These are phyloP conservation scores for Dendrolimus pini DNA, from an alignment of 2,888 invertebrate species.

Conservation along the genomic window DNA sequence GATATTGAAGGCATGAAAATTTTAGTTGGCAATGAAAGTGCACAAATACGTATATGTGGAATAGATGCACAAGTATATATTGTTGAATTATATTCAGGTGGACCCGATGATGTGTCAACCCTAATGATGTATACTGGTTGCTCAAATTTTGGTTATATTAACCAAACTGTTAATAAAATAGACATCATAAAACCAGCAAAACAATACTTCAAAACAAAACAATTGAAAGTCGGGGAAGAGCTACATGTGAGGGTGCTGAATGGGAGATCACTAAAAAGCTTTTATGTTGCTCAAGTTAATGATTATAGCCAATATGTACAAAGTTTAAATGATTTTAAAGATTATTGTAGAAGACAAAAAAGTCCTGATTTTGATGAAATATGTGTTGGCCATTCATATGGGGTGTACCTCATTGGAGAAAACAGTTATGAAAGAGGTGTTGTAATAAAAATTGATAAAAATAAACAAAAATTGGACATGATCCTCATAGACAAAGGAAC, in stretches of 20 bases:
- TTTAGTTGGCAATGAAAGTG: background rate
- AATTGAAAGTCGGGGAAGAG: background rate
- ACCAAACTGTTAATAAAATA: background rate
- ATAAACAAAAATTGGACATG: background rate
- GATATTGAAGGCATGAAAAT: background rate
- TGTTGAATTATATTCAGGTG: background rate
- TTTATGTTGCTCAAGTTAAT: conserved; percentile 1
- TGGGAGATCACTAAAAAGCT: background rate
- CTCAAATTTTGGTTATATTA: background rate
- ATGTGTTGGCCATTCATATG: background rate
- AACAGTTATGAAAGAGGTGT: background rate
- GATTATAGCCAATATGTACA: background rate
- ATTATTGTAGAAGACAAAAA: background rate
- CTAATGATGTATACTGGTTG: background rate
- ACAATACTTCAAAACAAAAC: background rate
- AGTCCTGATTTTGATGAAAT: background rate
- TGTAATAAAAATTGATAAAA: background rate
- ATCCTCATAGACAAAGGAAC: background rate
- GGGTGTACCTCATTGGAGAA: background rate
- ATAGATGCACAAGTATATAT: background rate
- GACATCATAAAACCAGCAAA: background rate
- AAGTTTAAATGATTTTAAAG: background rate
- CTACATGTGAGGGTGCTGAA: background rate
- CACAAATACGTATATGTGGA: background rate
- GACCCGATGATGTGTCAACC: background rate